Evolutionary conservation across 1,140 invertebrate genomes (phyloP), one percentile per base, ranked within the genome.

Genomic region (Pseudomyrmex concolor): DNA sequence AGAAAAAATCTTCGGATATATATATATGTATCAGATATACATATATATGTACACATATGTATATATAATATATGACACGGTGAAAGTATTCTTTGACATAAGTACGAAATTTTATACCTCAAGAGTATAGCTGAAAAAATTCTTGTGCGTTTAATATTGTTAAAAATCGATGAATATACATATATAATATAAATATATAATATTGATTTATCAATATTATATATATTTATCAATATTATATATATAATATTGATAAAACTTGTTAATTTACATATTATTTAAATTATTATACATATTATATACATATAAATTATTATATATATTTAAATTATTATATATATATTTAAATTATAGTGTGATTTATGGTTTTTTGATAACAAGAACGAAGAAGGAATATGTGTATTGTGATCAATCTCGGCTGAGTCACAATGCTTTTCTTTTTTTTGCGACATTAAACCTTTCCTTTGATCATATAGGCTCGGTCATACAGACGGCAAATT

Each of bases 401-500:
- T 67, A 73, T 80, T 63, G 22, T 45, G 48, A 85, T 66, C 83
- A 55, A 70, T 81, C 17, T 66, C 80, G 17, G 48, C 7, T 43
- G 43, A 71, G 51, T 76, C 66, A 51, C 48, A 43, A 74, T 34
- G 19, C 57, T 63, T 48, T 12, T 43, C 15, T 15, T 64, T 73
- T 55, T 78, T 45, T 43, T 43, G 62, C 8, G 19, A 48, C 17
- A 66, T 59, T 59, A 13, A 59, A 50, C 19, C 45, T 71, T n/a
- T 50, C 12, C 70, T 7, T 25, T 15, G 12, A 13, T 51, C 25
- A 43, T 13, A 34, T 34, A 34, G 19, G 67, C 25, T 77, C 82
- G 48, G 43, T 83, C 51, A 77, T 15, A 66, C 9, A 70, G 34
- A 55, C 55, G 43, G 50, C 66, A 43, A 67, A 90, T 89, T 89